Conservation (phyloP, 2,113 vertebrate genomes). For the Romanogobio albipinnatus region DNA sequence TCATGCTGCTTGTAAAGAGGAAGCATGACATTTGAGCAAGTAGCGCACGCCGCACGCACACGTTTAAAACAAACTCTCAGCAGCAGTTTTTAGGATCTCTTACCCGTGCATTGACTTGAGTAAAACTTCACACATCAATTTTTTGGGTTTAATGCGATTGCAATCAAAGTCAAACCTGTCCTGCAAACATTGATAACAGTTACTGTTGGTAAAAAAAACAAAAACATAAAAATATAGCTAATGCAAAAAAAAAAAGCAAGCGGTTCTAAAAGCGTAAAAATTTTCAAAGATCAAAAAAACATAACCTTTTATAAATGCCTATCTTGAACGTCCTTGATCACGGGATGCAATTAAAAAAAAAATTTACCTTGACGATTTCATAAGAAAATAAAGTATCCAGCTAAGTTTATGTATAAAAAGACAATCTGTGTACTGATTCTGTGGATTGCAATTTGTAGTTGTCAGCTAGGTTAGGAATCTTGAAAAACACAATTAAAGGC, state of each 20-base stretch:
- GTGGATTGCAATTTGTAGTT: background rate
- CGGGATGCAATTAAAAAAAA: background rate
- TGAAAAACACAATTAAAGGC: background rate
- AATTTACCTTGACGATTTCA: background rate
- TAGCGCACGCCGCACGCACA: background rate
- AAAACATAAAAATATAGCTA: background rate
- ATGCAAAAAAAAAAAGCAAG: background rate
- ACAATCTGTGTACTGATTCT: background rate
- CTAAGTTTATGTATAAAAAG: background rate
- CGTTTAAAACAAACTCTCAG: background rate
- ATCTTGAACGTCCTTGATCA: background rate
- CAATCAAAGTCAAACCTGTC: background rate
- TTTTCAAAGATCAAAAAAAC: background rate
- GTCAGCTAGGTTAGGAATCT: background rate
- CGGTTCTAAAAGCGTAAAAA: background rate
- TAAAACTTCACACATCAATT: background rate
- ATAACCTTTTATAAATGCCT: background rate
- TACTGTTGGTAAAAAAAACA: background rate
- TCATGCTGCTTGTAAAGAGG: conserved; percentile 12
- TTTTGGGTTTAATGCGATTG: background rate
- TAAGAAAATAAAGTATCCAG: background rate
- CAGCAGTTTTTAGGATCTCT: background rate
- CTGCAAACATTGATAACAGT: background rate
- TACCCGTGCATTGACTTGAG: background rate
- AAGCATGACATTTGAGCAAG: background rate